Conservation (phyloP, 1,140 invertebrate species). For the Cotesia glomerata region DNA sequence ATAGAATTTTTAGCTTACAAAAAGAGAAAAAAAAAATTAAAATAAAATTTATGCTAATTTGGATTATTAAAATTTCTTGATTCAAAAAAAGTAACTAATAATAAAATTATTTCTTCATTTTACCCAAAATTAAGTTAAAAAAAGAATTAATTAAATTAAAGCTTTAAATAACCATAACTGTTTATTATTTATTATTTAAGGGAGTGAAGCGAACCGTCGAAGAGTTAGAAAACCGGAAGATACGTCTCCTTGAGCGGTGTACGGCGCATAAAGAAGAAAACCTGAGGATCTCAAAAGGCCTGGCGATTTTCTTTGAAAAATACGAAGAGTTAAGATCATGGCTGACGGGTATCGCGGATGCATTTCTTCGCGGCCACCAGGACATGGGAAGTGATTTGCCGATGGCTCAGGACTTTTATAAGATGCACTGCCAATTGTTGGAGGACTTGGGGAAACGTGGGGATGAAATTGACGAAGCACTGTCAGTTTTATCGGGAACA, state of each 20-base stretch:
- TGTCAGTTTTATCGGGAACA: slow-evolving; percentile 69
- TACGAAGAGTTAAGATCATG: slow-evolving; percentile 76
- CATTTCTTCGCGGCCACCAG: slow-evolving; percentile 76
- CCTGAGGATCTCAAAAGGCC: slow-evolving; percentile 70
- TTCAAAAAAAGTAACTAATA: too few relatives aligned
- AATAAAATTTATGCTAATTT: too few relatives aligned
- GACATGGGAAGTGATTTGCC: slow-evolving; percentile 77
- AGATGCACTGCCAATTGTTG: slow-evolving; percentile 76
- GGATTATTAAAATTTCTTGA: too few relatives aligned
- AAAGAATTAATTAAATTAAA: background rate
- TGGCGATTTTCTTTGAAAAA: slow-evolving; percentile 74
- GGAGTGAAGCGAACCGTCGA: slow-evolving; percentile 72
- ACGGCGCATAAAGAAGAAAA: slow-evolving; percentile 77
- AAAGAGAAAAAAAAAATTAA: too few relatives aligned
- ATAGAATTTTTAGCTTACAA: too few relatives aligned
- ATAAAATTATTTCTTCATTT: too few relatives aligned
- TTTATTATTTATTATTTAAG: slow-evolving; percentile 42
- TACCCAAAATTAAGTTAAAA: too few relatives aligned
- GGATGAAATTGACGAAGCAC: slow-evolving; percentile 61
- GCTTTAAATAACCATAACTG: too few relatives aligned
- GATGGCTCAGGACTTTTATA: slow-evolving; percentile 77
- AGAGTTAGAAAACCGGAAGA: slow-evolving; percentile 78
- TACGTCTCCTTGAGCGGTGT: slow-evolving; percentile 71
- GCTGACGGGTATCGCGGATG: slow-evolving; percentile 74
- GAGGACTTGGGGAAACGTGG: slow-evolving; percentile 74